Evolutionary conservation across 2,113 vertebrate species (phyloP), one percentile per base, ranked within the genome.

Genomic region (Uropsilus gracilis): DNA sequence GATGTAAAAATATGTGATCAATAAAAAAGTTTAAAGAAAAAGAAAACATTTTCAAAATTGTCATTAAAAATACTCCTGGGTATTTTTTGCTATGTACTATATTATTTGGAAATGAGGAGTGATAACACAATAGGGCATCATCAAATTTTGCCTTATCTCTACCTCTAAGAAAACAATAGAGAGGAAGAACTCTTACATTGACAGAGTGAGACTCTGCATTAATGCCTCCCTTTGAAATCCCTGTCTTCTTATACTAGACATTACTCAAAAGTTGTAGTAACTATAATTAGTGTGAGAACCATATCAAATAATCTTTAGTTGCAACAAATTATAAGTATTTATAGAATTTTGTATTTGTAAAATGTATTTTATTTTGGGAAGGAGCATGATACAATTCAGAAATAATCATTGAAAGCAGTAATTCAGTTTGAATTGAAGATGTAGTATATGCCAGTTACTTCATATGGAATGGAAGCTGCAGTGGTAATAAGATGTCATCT

Each of bases 341-440:
- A 59, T n/a, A 85, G 24, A 63, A 30, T 32, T 46, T 63, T 18
- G 3, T 46, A 68, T 84, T 76, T 82, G 13, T 81, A 26, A 75
- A 61, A 78, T 68, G 18, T 26, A 14, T 80, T 76, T 44, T 42
- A 39, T 61, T 46, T 61, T 68, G 32, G 32, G n/a, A 28, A 85
- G 3, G 17, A 61, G 30, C 14, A 44, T 39, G 55, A 30, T 28
- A 48, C 24, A 37, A 64, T 68, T 72, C 22, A 68, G n/a, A 92
- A 83, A 44, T 61, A 88, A 87, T 37, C 30, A 30, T 12, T 85
- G n/a, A 3, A 53, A 82, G 8, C 26, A 80, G 18, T 48, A 78
- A 50, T 39, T 16, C 39, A 81, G 17, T 88, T 93, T 90, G 64
- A 64, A 64, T 18, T 94, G 28, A 71, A 44, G 30, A 16, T 22